These are phyloP conservation scores for Choloepus didactylus DNA, from an alignment of 2,797 vertebrate genomes.

Conservation along the genomic window DNA sequence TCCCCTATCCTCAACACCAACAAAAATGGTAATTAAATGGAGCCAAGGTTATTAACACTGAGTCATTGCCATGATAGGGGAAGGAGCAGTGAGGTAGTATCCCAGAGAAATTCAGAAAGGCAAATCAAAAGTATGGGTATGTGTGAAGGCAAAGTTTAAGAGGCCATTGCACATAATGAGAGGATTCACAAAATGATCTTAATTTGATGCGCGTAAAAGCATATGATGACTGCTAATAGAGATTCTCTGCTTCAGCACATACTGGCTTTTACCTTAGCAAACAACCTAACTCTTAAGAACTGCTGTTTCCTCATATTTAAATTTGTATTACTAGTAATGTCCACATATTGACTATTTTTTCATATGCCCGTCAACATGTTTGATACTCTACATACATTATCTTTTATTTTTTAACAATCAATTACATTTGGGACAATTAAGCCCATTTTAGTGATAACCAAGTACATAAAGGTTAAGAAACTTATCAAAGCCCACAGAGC, in stretches of 20 bases:
- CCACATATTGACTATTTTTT: neutral
- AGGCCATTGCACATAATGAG: rapidly evolving
- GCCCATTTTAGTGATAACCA: neutral
- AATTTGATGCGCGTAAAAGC: neutral
- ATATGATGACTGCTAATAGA: rapidly evolving
- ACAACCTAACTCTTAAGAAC: neutral
- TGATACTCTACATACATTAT: neutral
- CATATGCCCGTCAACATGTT: neutral
- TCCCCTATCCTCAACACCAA: rapidly evolving
- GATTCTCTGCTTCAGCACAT: neutral
- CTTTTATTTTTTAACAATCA: neutral
- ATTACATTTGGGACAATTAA: neutral
- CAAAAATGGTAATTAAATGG: neutral
- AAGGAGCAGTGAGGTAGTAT: rapidly evolving
- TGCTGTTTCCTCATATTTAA: neutral
- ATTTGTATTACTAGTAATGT: neutral
- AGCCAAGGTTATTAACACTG: neutral
- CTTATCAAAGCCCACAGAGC: neutral
- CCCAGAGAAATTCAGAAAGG: neutral
- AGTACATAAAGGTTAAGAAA: neutral
- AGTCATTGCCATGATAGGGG: neutral
- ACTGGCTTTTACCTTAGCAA: neutral
- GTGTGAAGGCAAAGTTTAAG: neutral
- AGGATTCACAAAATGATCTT: neutral
- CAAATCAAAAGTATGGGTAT: neutral